These are phyloP conservation scores for Halichoeres trimaculatus DNA, from an alignment of 2,113 vertebrate genomes.

Conservation along the genomic window DNA sequence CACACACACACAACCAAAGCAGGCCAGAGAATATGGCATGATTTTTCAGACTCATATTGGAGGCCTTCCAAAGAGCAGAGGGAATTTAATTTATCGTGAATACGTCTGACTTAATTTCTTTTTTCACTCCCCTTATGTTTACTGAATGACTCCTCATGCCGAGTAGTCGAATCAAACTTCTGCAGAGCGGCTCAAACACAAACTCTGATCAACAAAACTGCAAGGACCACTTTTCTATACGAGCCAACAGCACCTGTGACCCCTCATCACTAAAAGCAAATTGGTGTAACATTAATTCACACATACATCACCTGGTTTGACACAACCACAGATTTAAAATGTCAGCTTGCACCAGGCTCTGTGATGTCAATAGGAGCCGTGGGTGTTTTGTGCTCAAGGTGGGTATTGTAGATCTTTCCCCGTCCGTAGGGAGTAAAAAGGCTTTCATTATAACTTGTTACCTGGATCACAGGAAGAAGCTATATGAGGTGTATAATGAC, in stretches of 20 bases:
- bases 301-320: slow-evolving; percentile 2
- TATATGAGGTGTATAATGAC: slow-evolving; percentile 56
- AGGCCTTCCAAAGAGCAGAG: slow-evolving; percentile 12
- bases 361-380: neutral
- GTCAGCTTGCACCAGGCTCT: slow-evolving; percentile 14
- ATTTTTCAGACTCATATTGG: slow-evolving; percentile 29
- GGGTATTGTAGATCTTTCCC: neutral
- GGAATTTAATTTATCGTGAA: slow-evolving; percentile 43
- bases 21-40: slow-evolving; percentile 3
- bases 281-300: slow-evolving; percentile 44
- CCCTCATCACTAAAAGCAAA: slow-evolving; percentile 26
- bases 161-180: slow-evolving; percentile 22
- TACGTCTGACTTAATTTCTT: slow-evolving; percentile 48
- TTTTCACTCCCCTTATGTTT: slow-evolving; percentile 11
- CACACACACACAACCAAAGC: slow-evolving; percentile 13
- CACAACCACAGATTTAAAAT: slow-evolving; percentile 5
- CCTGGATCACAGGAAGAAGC: slow-evolving; percentile 41
- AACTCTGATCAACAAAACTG: neutral
- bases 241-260: slow-evolving; percentile 28
- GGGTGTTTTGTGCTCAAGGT: neutral
- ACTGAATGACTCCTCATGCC: slow-evolving; percentile 8
- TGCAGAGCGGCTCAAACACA: slow-evolving; percentile 9
- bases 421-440: slow-evolving; percentile 29
- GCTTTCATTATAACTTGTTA: slow-evolving; percentile 65
- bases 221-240: neutral